Evolutionary conservation across 2,888 invertebrate species (phyloP).

Genomic region (Odontocolon sp.): DNA sequence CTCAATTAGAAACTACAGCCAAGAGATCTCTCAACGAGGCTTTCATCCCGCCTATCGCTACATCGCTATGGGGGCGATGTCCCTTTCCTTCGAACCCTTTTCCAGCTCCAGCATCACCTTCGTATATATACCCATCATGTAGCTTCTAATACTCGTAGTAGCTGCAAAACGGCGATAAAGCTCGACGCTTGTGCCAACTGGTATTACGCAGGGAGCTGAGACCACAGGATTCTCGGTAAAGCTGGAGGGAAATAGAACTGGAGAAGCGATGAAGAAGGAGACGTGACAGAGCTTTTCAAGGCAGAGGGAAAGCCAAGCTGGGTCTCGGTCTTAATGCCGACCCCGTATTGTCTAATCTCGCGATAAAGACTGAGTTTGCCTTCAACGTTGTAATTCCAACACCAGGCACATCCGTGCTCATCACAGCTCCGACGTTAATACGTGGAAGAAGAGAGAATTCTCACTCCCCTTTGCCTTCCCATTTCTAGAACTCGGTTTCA

Average conservation of each 20-base stretch:
- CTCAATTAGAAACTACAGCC: slow-evolving; percentile 51
- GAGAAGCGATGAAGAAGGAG: slow-evolving; percentile 11
- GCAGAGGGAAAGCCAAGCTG: background rate
- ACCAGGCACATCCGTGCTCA: slow-evolving; percentile 48
- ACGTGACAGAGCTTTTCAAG: slow-evolving; percentile 26
- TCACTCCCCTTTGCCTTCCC: slow-evolving; percentile 9
- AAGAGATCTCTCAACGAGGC: slow-evolving; percentile 4
- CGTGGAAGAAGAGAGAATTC: slow-evolving; percentile 46
- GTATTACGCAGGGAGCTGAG: slow-evolving; percentile 30
- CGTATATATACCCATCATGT: slow-evolving; percentile 7
- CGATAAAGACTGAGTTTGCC: slow-evolving; percentile 57
- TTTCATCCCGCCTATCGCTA: slow-evolving; percentile 22
- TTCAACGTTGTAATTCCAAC: slow-evolving; percentile 54
- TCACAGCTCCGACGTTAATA: slow-evolving; percentile 58
- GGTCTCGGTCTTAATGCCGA: slow-evolving; percentile 39
- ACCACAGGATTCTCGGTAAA: slow-evolving; percentile 46
- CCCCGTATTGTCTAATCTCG: slow-evolving; percentile 61
- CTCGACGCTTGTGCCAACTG: slow-evolving; percentile 37
- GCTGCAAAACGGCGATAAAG: slow-evolving; percentile 64
- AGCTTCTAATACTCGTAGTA: slow-evolving; percentile 54
- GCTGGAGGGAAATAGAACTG: slow-evolving; percentile 35
- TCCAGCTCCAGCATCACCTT: slow-evolving; percentile 2
- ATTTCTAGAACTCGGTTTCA: slow-evolving; percentile 29
- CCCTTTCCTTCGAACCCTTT: slow-evolving; percentile 31
- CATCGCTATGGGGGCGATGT: slow-evolving; percentile 11